Evolutionary conservation across 2,797 vertebrate species (phyloP).

Genomic region (Smutsia gigantea): DNA sequence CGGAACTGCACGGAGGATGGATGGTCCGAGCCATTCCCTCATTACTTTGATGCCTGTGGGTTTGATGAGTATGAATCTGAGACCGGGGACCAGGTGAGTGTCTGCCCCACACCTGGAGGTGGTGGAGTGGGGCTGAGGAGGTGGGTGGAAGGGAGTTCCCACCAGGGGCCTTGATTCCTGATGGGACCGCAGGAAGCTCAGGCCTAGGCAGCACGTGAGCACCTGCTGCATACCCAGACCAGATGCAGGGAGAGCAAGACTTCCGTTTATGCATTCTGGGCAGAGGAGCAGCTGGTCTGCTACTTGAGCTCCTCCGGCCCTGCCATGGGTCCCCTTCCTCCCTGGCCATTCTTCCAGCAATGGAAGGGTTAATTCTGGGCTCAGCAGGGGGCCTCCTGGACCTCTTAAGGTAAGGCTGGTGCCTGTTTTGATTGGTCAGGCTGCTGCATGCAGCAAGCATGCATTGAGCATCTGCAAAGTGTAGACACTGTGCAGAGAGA

Average conservation of each 20-base stretch:
- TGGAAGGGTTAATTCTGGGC: neutral
- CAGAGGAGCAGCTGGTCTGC: neutral
- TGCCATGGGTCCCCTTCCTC: accelerated
- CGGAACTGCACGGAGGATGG: slow-evolving; percentile 96
- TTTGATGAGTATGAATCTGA: slow-evolving; percentile 91
- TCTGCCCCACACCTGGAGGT: too few species aligned
- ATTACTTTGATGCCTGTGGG: slow-evolving; percentile 94
- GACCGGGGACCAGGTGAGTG: slow-evolving; percentile 85
- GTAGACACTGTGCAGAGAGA: neutral
- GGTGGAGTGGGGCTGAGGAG: neutral
- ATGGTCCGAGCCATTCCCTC: slow-evolving; percentile 96
- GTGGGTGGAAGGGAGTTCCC: neutral
- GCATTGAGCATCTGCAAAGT: neutral
- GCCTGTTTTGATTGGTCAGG: neutral
- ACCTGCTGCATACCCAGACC: neutral
- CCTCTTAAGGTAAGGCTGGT: neutral
- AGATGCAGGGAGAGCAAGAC: neutral
- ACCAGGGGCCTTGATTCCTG: neutral
- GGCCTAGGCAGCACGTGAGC: neutral
- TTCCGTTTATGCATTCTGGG: neutral
- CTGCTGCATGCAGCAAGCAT: neutral
- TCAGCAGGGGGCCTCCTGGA: neutral
- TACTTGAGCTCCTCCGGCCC: neutral
- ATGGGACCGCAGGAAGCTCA: neutral
- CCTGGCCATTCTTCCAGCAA: neutral